Percentiles rank a stretch among this genome's conserved stretches.
These are phyloP conservation scores for Philaenus spumarius DNA, from an alignment of 1,140 invertebrate species.

Conservation along the genomic window DNA sequence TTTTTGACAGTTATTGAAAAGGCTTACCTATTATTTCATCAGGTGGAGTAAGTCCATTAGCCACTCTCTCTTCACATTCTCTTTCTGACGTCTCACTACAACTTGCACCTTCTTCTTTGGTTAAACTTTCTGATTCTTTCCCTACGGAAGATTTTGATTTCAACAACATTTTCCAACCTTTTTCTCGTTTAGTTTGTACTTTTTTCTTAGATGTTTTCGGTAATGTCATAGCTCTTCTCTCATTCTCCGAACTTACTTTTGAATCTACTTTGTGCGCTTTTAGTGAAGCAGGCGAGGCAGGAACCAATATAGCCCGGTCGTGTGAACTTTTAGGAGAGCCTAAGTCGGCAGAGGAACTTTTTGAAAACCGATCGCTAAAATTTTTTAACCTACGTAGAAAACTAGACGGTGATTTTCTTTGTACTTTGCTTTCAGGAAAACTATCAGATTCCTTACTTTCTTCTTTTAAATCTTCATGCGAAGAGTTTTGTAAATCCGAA, in stretches of 20 bases:
- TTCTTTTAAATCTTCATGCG: background rate
- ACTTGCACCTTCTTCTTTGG: constrained; percentile 6
- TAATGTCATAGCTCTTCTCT: constrained; percentile 17
- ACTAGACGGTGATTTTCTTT: constrained; percentile 17
- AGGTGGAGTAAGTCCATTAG: constrained; percentile 17
- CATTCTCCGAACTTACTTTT: constrained; percentile 1
- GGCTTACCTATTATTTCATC: constrained; percentile 11
- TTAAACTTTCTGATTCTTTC: constrained; percentile 4
- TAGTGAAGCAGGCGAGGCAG: constrained; percentile 17
- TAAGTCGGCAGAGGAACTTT: constrained; percentile 9
- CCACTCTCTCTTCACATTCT: constrained; percentile 4
- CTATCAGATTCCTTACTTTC: constrained; percentile 9
- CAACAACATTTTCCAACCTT: constrained; percentile 13
- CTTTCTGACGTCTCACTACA: background rate
- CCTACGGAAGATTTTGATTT: constrained; percentile 10
- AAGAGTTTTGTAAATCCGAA: background rate
- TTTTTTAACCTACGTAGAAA: constrained; percentile 13
- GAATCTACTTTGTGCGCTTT: constrained; percentile 13
- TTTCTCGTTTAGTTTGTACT: constrained; percentile 5
- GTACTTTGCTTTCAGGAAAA: constrained; percentile 3
- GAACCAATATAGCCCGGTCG: constrained; percentile 6
- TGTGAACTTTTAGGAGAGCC: constrained; percentile 13
- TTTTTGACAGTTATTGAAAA: no score
- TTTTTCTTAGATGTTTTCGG: constrained; percentile 15
- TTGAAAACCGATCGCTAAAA: constrained; percentile 15